Evolutionary conservation across 2,113 vertebrate species (phyloP).

Genomic region (Limanda limanda): DNA sequence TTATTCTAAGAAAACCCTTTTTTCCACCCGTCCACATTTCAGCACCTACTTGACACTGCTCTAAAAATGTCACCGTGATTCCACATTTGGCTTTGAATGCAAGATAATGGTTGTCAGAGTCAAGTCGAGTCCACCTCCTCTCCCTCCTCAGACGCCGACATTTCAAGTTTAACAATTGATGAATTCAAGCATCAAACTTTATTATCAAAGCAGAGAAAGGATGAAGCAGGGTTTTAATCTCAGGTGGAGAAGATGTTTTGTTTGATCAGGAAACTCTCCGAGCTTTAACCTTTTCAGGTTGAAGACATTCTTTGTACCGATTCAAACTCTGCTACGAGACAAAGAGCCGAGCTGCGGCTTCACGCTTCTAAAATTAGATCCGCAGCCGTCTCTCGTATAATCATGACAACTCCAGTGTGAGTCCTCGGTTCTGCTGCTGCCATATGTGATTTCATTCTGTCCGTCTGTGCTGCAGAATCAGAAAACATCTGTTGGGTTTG

Average conservation of each 20-base stretch:
- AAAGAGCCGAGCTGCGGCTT: slow-evolving; percentile 15
- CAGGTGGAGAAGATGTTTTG: slow-evolving; percentile 55
- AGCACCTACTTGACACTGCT: too few relatives aligned
- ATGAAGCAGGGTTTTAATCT: slow-evolving; percentile 13
- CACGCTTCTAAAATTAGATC: slow-evolving; percentile 28
- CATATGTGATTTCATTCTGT: background rate
- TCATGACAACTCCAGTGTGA: background rate
- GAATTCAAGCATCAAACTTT: slow-evolving; percentile 37
- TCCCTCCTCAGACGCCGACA: slow-evolving; percentile 6
- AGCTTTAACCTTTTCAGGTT: background rate
- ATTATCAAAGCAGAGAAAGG: slow-evolving; percentile 30
- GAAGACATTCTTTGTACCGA: background rate
- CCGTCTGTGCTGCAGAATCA: background rate
- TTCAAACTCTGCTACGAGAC: slow-evolving; percentile 43
- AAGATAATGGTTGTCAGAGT: background rate
- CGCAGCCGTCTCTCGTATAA: background rate
- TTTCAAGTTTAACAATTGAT: slow-evolving; percentile 47
- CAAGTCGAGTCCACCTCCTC: background rate
- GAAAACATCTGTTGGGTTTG: slow-evolving; percentile 26
- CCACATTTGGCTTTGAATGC: background rate
- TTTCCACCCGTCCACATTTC: background rate
- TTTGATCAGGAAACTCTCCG: slow-evolving; percentile 44
- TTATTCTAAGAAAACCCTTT: background rate
- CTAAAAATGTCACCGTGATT: background rate
- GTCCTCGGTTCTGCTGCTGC: background rate